Evolutionary conservation across 2,797 vertebrate genomes (phyloP).

Genomic region (Erithacus rubecula): DNA sequence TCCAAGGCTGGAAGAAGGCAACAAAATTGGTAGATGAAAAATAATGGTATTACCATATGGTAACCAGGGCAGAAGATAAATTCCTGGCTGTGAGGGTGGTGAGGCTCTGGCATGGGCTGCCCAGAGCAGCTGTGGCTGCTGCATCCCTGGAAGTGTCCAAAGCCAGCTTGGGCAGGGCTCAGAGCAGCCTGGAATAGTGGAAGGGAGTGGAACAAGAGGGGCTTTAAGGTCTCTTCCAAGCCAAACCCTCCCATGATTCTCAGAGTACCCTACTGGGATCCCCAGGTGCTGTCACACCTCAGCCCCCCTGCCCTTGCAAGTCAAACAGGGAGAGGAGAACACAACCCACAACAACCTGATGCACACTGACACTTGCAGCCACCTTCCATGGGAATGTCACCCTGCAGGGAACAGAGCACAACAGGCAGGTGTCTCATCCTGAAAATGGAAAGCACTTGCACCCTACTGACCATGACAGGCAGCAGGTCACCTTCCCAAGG

Average conservation of each 20-base stretch:
- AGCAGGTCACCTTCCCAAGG: background rate
- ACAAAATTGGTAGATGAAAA: background rate
- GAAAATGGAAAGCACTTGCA: background rate
- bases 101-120: background rate
- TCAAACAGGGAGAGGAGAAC: background rate
- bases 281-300: background rate
- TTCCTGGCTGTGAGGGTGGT: background rate
- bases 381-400: background rate
- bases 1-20: background rate
- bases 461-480: background rate
- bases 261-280: no score
- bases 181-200: accelerated
- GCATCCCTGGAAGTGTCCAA: background rate
- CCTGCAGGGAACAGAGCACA: background rate
- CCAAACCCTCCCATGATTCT: background rate
- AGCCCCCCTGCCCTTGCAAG: background rate
- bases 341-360: background rate
- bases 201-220: background rate
- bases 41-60: background rate
- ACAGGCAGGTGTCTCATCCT: background rate
- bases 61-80: background rate
- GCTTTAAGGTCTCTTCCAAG: background rate
- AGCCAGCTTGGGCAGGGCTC: background rate
- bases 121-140: background rate
- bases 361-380: accelerated